Conservation (phyloP, 2,113 vertebrate genomes). For the Eonycteris spelaea region DNA sequence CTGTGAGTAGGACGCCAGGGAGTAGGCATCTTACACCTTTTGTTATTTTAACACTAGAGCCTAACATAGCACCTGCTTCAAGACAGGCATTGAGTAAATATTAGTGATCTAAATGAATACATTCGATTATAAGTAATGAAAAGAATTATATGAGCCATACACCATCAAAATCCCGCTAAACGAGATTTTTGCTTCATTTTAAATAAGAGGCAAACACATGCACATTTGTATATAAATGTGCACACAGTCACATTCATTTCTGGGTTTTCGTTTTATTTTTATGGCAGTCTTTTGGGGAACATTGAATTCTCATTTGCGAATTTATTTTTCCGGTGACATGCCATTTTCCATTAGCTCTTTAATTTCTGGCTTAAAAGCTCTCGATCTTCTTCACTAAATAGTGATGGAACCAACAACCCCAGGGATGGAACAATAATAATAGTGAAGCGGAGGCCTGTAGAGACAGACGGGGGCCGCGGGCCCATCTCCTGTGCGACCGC, state of each 20-base stretch:
- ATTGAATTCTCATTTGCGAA: conserved; percentile 31
- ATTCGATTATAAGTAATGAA: neutral
- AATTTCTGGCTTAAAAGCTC: conserved; percentile 58
- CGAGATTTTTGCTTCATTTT: neutral
- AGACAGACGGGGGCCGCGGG: neutral
- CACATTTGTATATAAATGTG: neutral
- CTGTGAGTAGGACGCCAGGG: neutral
- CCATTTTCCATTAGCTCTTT: conserved; percentile 49
- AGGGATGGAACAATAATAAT: conserved; percentile 8
- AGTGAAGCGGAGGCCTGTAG: neutral
- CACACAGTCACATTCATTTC: neutral
- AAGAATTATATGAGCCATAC: neutral
- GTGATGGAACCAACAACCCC: conserved; percentile 42
- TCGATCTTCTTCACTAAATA: conserved; percentile 33
- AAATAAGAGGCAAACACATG: neutral
- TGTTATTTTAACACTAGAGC: neutral
- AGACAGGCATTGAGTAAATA: neutral
- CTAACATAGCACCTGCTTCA: neutral
- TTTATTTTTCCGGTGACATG: conserved; percentile 22
- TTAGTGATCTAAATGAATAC: neutral
- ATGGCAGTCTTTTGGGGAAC: neutral
- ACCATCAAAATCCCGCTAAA: neutral
- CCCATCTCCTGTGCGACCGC: neutral
- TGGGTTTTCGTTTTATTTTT: conserved; percentile 33
- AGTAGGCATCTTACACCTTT: neutral